Percentiles rank a stretch among this genome's conserved stretches.
Evolutionary conservation across 2,113 vertebrate genomes (phyloP).

Genomic region (Peromyscus polionotus): DNA sequence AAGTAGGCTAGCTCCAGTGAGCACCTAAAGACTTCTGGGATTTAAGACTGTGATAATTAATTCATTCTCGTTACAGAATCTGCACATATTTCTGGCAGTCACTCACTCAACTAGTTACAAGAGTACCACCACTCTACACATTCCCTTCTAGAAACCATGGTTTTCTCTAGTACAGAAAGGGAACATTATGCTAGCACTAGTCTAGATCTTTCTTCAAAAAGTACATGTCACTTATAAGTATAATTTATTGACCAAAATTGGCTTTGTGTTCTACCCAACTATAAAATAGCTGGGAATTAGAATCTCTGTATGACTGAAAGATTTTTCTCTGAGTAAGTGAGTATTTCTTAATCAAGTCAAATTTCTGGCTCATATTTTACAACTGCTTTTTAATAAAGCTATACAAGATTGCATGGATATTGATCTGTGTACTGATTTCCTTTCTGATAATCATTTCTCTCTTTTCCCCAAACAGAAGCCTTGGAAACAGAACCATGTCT

Average conservation of each 20-base stretch:
- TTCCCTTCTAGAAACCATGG: background rate
- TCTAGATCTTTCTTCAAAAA: background rate
- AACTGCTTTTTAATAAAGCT: too few relatives aligned
- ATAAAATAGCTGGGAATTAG: background rate
- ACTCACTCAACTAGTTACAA: background rate
- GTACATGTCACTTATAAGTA: background rate
- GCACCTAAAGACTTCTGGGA: too few relatives aligned
- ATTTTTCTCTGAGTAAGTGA: background rate
- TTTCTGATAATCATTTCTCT: background rate
- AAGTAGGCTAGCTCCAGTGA: background rate
- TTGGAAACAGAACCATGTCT: background rate
- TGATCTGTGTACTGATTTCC: background rate
- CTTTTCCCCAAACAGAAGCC: background rate
- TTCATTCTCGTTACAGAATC: background rate
- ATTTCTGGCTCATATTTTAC: background rate
- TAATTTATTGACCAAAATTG: background rate
- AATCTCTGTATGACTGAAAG: background rate
- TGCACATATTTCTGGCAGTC: rapidly evolving
- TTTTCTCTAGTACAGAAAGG: background rate
- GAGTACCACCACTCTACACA: background rate
- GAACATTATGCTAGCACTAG: background rate
- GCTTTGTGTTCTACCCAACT: background rate
- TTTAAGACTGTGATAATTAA: background rate
- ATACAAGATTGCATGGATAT: background rate
- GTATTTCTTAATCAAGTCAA: background rate